These are phyloP conservation scores for Gryllus bimaculatus DNA, from an alignment of 1,140 invertebrate species.

Conservation along the genomic window DNA sequence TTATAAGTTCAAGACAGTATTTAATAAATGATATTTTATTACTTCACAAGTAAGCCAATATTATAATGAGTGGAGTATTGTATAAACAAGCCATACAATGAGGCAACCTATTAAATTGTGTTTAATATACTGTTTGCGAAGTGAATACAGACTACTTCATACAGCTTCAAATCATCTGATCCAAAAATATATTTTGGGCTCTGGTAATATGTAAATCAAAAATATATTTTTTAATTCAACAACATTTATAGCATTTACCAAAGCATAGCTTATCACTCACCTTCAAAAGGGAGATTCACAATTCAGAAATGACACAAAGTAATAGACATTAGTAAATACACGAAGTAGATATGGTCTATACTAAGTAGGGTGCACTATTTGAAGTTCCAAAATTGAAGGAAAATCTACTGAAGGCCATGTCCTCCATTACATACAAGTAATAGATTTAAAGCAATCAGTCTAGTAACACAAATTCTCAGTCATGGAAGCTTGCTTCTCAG, in stretches of 20 bases:
- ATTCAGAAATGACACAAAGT: not conserved
- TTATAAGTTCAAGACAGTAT: not conserved
- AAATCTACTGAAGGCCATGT: not conserved
- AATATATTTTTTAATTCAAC: constrained; percentile 2
- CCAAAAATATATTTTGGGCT: not conserved
- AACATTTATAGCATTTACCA: not conserved
- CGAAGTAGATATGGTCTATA: not conserved
- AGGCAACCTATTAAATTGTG: not conserved
- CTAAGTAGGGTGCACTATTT: not conserved
- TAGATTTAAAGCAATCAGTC: not conserved
- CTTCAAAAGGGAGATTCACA: no score
- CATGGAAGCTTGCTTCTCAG: not conserved
- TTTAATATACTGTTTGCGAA: not conserved
- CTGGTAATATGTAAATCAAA: not conserved
- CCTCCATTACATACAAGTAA: not conserved
- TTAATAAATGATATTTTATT: not conserved
- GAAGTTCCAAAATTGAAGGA: not conserved
- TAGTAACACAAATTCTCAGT: not conserved
- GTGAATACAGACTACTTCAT: not conserved
- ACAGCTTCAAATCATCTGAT: not conserved
- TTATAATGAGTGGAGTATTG: not conserved
- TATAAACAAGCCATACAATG: not conserved
- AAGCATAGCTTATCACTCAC: no score
- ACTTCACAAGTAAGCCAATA: not conserved
- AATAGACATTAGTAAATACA: not conserved